Evolutionary conservation across 2,888 invertebrate genomes (phyloP).

Genomic region (Heterodera filipjevi): DNA sequence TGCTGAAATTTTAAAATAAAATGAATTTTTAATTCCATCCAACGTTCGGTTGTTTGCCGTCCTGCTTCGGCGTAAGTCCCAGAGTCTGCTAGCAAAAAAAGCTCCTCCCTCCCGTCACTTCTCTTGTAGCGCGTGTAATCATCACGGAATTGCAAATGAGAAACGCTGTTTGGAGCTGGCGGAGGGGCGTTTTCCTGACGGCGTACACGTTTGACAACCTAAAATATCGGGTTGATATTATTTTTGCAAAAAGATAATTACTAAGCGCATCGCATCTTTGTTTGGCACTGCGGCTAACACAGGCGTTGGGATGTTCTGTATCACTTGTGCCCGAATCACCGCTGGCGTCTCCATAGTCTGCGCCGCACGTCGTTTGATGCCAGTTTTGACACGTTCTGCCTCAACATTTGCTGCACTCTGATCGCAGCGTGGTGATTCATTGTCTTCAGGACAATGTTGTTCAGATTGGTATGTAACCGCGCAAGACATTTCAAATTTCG

Average conservation of each 20-base stretch:
- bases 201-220: conserved; percentile 2
- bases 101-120: background rate
- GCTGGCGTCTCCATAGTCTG: no score
- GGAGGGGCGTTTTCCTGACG: background rate
- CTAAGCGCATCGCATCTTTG: conserved; percentile 22
- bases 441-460: no score
- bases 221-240: background rate
- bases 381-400: background rate
- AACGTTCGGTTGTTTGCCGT: background rate
- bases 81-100: conserved; percentile 30
- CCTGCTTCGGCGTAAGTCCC: background rate
- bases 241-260: background rate
- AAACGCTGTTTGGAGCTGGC: background rate
- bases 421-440: background rate
- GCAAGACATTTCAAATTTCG: no score
- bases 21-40: background rate
- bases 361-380: background rate
- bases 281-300: conserved; percentile 10
- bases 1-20: background rate
- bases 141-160: conserved; percentile 16
- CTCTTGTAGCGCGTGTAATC: no score
- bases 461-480: no score
- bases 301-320: no score
- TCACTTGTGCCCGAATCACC: no score
- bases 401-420: conserved; percentile 7